phyloP scores from a whole-genome alignment of 2,888 invertebrate genomes.

The Cepaea hortensis region DNA sequence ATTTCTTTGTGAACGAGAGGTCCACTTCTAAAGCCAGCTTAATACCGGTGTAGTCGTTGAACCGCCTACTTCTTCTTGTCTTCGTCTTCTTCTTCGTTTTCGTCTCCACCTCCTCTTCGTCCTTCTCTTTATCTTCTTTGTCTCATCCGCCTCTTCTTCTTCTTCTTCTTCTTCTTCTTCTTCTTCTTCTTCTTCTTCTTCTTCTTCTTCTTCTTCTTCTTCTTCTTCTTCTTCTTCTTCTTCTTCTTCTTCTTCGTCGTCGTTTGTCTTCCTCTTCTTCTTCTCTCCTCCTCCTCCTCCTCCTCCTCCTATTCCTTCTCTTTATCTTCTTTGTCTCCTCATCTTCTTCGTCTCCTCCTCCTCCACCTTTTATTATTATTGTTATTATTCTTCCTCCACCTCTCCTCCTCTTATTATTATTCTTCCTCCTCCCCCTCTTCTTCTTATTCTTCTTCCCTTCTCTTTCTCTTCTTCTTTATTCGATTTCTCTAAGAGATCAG shows the following conservation, averaged over 20 bases:
- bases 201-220: too few species aligned
- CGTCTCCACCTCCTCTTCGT: neutral
- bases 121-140: constrained; percentile 7
- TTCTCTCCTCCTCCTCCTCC: neutral
- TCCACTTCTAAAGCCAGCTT: too few species aligned
- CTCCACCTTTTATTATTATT: neutral
- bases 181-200: neutral
- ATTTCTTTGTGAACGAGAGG: too few species aligned
- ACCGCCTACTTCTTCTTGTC: too few species aligned
- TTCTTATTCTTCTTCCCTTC: neutral
- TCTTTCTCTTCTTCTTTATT: neutral
- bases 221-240: neutral
- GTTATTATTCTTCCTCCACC: neutral
- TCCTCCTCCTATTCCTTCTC: neutral
- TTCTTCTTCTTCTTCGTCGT: neutral
- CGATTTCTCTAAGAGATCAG: too few species aligned
- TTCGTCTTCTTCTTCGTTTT: too few species aligned
- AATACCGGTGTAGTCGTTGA: too few species aligned
- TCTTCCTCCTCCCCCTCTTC: neutral
- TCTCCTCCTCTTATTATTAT: neutral
- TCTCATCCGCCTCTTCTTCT: neutral
- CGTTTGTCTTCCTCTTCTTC: neutral
- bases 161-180: neutral
- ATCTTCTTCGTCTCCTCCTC: constrained; percentile 5
- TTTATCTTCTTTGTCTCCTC: neutral